Base-by-base conservation (phyloP, 2,113 vertebrate genomes). In the Danio rerio region DNA sequence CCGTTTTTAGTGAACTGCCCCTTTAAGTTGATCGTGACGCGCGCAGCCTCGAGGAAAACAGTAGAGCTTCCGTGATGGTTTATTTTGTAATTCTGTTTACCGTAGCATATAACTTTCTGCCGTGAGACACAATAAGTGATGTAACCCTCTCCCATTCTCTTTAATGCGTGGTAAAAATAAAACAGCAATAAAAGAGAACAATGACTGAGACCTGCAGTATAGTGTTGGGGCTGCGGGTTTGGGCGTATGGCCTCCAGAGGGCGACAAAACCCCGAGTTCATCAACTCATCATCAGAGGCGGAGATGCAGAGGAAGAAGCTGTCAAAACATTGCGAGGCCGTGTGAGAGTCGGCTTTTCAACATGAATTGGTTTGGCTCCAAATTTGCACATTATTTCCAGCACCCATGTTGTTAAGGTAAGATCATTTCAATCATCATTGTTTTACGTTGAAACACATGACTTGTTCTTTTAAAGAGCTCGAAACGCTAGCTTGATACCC, bases 251-350 rank as follows among this genome's bases (percentile, higher is more conserved):
- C 62, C 21, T 55, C 4, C 8, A 79, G 77, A 66, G 62, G 62
- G 9, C 77, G 77, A 43, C 62, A 79, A 15, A 66, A 43, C 62
- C 16, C 62, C 9, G 31, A 42, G 6, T 50, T 6, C 9, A 13
- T 12, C 50, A 9, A 5, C 40, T 13, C 61, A 55, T 9, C 40
- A 42, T 18, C 49, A 13, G 16, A 55, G 11, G 8, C 9, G 13
- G 49, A 66, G 21, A 43, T 6, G 16, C 18, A 47, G 77, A 79
- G 47, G 77, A 79, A 79, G 77, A 79, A 18, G 62, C 20, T 42
- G 61, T 66, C 77, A 79, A 79, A 79, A 79, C 77, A 79, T 4
- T 66, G 31, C 47, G 5, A 79, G 77, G 77, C 77, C 76, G 15
- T 6, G 0, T 31, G 31, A 1, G 47, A 43, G 21, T 43, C 16